phyloP scores from a whole-genome alignment of 1,140 invertebrate genomes.

The Battus philenor region DNA sequence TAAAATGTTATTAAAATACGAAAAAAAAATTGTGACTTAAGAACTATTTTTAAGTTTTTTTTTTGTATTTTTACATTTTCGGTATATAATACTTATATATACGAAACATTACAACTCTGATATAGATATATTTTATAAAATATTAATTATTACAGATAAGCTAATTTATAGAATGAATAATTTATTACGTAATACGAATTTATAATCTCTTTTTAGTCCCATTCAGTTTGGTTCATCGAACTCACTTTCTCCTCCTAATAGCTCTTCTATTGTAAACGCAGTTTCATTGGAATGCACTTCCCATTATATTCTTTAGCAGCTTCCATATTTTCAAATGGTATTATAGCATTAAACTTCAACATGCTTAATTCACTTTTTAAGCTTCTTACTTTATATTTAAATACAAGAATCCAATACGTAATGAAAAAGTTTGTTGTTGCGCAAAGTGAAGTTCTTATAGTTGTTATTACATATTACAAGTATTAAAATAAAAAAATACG shows the following conservation, averaged over 20 bases:
- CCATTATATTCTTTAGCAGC: conserved; percentile 60
- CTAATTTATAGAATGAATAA: no score
- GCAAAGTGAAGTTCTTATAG: neutral
- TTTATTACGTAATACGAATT: no score
- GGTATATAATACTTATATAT: no score
- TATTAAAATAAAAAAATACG: neutral
- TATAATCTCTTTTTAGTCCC: no score
- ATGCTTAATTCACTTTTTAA: conserved; percentile 15
- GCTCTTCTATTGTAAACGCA: conserved; percentile 50
- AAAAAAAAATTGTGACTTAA: no score
- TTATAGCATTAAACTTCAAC: conserved; percentile 14
- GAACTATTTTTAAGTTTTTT: no score
- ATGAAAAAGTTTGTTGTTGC: conserved; percentile 1
- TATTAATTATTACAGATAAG: no score
- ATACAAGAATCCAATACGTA: neutral
- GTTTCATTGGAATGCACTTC: conserved; percentile 63
- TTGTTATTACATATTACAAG: neutral
- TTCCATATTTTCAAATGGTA: conserved; percentile 32
- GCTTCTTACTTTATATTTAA: conserved; percentile 2
- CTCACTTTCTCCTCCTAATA: conserved; percentile 66
- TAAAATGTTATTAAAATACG: no score
- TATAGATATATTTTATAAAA: no score
- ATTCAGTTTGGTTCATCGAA: conserved; percentile 72
- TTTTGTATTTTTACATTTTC: no score
- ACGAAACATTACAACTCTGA: no score